Conservation (phyloP, 2,113 vertebrate genomes). For the Sinocyclocheilus grahami region DNA sequence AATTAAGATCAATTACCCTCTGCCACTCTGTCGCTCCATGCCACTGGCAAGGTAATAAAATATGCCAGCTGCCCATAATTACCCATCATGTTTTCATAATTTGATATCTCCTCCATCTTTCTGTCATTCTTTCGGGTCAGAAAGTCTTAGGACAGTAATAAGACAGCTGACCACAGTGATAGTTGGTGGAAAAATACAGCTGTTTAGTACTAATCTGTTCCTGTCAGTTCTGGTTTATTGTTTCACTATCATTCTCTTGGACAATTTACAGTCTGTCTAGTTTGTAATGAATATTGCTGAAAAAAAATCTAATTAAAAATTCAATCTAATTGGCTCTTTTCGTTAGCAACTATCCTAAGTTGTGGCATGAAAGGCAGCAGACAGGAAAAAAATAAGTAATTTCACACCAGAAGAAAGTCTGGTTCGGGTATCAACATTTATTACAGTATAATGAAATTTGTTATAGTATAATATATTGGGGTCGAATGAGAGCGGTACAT, state of each 20-base stretch:
- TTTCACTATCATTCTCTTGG: neutral
- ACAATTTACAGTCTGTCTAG: neutral
- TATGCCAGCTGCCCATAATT: conserved; percentile 51
- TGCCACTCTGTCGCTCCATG: conserved; percentile 33
- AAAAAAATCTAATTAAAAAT: neutral
- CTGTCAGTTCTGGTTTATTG: neutral
- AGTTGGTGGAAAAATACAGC: neutral
- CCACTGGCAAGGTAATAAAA: conserved; percentile 45
- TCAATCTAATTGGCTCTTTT: neutral
- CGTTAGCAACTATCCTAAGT: neutral
- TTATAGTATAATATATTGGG: neutral
- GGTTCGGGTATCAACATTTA: neutral
- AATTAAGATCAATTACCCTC: conserved; percentile 59
- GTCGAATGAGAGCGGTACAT: too few relatives aligned
- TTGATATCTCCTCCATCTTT: conserved; percentile 43
- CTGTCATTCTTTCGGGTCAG: conserved; percentile 21
- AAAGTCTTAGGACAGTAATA: conserved; percentile 16
- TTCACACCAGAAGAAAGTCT: neutral
- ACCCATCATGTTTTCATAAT: conserved; percentile 56
- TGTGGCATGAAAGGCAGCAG: neutral
- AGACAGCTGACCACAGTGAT: conserved; percentile 5
- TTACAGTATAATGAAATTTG: neutral
- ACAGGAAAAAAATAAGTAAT: neutral
- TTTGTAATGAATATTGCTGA: neutral
- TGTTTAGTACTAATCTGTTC: neutral